Evolutionary conservation across 2,888 invertebrate species (phyloP), one percentile per base, ranked within the genome.

Genomic region (Mimumesa dahlbomi): DNA sequence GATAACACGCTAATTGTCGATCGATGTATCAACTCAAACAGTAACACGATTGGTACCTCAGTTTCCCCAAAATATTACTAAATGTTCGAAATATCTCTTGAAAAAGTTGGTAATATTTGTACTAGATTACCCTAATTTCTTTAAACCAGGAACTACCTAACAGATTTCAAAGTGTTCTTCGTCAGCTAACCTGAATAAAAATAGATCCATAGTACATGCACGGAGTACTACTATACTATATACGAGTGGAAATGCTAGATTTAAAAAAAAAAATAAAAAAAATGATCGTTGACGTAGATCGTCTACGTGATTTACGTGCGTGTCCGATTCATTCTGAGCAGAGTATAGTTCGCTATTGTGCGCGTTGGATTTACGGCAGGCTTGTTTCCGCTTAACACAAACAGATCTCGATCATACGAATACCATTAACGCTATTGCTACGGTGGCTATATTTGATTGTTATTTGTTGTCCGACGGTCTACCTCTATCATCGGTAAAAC

Each of bases 301-400:
- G 42, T 56, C 50, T 61, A 46, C 45, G 42, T 18, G 31, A 29
- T 43, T 16, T 45, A 64, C 38, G 22, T 57, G 68, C 63, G 69
- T 69, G 50, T 45, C 54, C 6, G 36, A 54, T 54, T 45, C 50
- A 42, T 46, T 76, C 68, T 62, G 22, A 19, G 57, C 45, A n/a
- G 43, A 53, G 22, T 13, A 22, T 57, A 43, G 22, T 31, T 25
- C 25, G 34, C 13, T 13, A 59, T 13, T 25, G 11, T 48, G 63
- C 53, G 45, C 40, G 58, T 38, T 45, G 29, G 43, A 46, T 56
- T 22, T 62, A 38, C 46, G 19, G 38, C 29, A 22, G 49, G 54
- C 69, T 69, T 68, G 50, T 68, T 59, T 54, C 54, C 73, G 65
- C 64, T 74, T 69, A 73, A 49, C 73, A 57, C 74, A 40, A 52